Evolutionary conservation across 2,888 invertebrate genomes (phyloP).

Genomic region (Agonopterix heracliana): DNA sequence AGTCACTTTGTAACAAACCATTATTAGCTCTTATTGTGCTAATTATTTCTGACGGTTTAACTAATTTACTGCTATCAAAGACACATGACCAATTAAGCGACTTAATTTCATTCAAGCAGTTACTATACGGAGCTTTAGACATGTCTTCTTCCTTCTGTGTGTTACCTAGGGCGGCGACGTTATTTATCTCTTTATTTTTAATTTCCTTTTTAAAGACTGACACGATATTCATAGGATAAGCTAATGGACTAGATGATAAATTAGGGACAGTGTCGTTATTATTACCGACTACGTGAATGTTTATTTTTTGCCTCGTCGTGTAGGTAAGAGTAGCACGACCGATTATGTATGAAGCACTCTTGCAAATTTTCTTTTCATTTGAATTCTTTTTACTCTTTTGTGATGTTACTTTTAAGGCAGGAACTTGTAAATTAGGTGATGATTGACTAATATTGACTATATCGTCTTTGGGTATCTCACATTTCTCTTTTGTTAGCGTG

Average conservation of each 20-base stretch:
- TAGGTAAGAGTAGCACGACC: slow-evolving; percentile 59
- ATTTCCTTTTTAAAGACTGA: slow-evolving; percentile 55
- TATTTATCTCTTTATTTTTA: slow-evolving; percentile 21
- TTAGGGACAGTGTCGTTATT: slow-evolving; percentile 33
- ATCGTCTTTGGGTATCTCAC: slow-evolving; percentile 36
- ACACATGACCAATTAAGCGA: slow-evolving; percentile 43
- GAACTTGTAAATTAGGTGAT: slow-evolving; percentile 38
- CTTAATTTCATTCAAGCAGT: slow-evolving; percentile 36
- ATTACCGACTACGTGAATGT: slow-evolving; percentile 53
- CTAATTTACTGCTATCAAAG: slow-evolving; percentile 47
- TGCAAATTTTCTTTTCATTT: slow-evolving; percentile 28
- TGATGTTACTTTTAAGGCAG: slow-evolving; percentile 25
- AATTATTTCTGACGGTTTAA: slow-evolving; percentile 67
- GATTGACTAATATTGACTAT: slow-evolving; percentile 33
- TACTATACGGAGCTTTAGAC: slow-evolving; percentile 20
- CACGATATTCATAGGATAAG: slow-evolving; percentile 57
- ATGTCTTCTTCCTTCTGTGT: slow-evolving; percentile 23
- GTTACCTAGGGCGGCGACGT: slow-evolving; percentile 15
- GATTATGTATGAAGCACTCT: slow-evolving; percentile 50
- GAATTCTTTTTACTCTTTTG: slow-evolving; percentile 21
- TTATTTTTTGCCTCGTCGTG: slow-evolving; percentile 57
- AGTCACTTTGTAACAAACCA: slow-evolving; percentile 47
- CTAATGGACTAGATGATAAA: slow-evolving; percentile 38
- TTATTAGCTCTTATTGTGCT: slow-evolving; percentile 56
- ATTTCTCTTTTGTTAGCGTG: slow-evolving; percentile 50